Conservation (phyloP, 2,888 invertebrate genomes). For the Eupithecia insigniata region DNA sequence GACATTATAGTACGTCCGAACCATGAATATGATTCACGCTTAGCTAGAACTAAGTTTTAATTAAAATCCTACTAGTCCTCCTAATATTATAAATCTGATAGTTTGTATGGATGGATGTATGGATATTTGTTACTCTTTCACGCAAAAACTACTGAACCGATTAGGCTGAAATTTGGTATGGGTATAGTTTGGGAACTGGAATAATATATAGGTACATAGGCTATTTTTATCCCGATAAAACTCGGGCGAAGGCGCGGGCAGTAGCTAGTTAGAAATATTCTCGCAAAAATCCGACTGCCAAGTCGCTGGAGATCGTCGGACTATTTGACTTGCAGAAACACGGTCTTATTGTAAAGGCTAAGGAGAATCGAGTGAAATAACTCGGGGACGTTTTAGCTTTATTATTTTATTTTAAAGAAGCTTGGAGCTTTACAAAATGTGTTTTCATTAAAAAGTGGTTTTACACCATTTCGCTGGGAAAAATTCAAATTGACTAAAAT, state of each 20-base stretch:
- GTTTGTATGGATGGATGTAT: too few species aligned
- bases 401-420: conserved; percentile 37
- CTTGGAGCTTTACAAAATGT: conserved; percentile 34
- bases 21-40: conserved; percentile 68
- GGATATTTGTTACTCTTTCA: too few species aligned
- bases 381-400: conserved; percentile 37
- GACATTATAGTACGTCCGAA: conserved; percentile 56
- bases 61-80: too few species aligned
- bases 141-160: too few species aligned
- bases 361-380: conserved; percentile 44
- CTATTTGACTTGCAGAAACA: conserved; percentile 49
- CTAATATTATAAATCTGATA: too few species aligned
- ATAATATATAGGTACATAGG: too few species aligned
- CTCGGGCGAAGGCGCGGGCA: too few species aligned
- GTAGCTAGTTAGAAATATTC: conserved; percentile 62
- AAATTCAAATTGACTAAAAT: conserved; percentile 22
- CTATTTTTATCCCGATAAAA: too few species aligned
- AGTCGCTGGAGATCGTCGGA: conserved; percentile 43
- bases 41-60: conserved; percentile 67
- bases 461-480: conserved; percentile 24
- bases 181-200: too few species aligned
- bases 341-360: conserved; percentile 44
- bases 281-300: conserved; percentile 54
- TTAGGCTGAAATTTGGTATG: too few species aligned
- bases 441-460: conserved; percentile 37